Evolutionary conservation across 2,113 vertebrate genomes (phyloP).

Genomic region (Triplophysa rosa): DNA sequence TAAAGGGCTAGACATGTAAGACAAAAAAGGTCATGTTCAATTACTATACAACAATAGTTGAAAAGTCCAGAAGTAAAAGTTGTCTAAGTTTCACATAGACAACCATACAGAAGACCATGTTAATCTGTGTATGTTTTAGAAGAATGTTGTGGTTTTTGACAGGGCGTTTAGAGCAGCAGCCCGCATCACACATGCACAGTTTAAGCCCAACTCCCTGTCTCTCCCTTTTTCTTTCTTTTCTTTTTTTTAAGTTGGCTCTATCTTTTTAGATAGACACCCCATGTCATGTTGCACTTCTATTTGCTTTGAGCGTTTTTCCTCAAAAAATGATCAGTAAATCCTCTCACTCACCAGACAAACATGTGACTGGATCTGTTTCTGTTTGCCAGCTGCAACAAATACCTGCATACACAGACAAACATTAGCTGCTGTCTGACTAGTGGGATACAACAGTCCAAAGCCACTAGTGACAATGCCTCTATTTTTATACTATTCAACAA

Average conservation of each 20-base stretch:
- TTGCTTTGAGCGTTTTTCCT: background rate
- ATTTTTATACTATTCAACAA: too few relatives aligned
- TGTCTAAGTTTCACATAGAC: background rate
- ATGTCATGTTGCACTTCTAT: slow-evolving; percentile 30
- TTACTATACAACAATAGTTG: slow-evolving; percentile 5
- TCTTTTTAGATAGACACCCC: background rate
- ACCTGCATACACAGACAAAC: too few relatives aligned
- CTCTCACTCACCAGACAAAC: slow-evolving; percentile 41
- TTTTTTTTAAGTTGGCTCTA: slow-evolving; percentile 41
- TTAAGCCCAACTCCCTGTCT: slow-evolving; percentile 24
- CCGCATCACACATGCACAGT: slow-evolving; percentile 66
- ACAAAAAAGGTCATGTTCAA: slow-evolving; percentile 18
- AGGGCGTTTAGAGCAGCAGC: slow-evolving; percentile 71
- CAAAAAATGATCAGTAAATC: slow-evolving; percentile 28
- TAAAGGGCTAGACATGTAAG: slow-evolving; percentile 6
- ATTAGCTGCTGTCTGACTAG: too few relatives aligned
- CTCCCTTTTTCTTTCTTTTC: background rate
- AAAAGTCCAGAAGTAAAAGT: background rate
- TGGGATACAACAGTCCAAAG: too few relatives aligned
- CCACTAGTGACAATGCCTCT: too few relatives aligned
- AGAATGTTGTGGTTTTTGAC: slow-evolving; percentile 74
- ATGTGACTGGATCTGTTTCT: slow-evolving; percentile 44
- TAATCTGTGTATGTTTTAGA: slow-evolving; percentile 56
- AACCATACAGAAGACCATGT: slow-evolving; percentile 9
- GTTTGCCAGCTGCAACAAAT: background rate